Base-by-base conservation (phyloP, 2,797 vertebrate species). In the Hoplostethus atlanticus region DNA sequence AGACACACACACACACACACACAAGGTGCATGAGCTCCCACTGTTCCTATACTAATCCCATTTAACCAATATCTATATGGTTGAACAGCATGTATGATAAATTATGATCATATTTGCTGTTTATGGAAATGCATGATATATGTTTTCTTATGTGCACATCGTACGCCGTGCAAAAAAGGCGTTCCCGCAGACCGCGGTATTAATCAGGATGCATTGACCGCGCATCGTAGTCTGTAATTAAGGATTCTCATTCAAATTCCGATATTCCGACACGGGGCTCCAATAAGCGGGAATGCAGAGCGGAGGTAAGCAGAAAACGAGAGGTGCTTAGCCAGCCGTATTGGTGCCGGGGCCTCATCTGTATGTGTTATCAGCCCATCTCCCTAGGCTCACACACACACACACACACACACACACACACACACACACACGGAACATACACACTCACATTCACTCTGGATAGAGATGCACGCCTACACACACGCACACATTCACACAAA, bases 311-410 rank as follows among this genome's bases (percentile, higher is more conserved):
- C 93, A 94, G 86, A 21, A 94, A 94, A 93, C 56, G 64, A 92
- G 90, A 93, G 93, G 81, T 92, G 94, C 94, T 95, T 95, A 94
- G 92, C 91, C 89, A 93, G 94, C 91, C 90, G 55, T 91, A 94
- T 92, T 87, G 84, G 85, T 89, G 83, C 88, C 81, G 77, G 79
- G 89, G 84, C 76, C 91, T 95, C 94, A 94, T 95, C 92, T 93
- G 90, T 94, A 93, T 89, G 89, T 92, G 93, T 93, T 94, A 92
- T 92, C 92, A 88, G 76, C 79, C 84, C 85, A 86, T 90, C 88
- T 94, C 93, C 93, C 90, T 55, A 87, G 91, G 76, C 84, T 79
- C 84, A 53, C 80, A 42, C 77, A 57, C 80, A 46, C 75, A 68
- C 81, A 71, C 71, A 46, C 55, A 62, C 70, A 68, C 71, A 78